Evolutionary conservation across 1,140 invertebrate genomes (phyloP).

Genomic region (Hylyphantes graminicola): DNA sequence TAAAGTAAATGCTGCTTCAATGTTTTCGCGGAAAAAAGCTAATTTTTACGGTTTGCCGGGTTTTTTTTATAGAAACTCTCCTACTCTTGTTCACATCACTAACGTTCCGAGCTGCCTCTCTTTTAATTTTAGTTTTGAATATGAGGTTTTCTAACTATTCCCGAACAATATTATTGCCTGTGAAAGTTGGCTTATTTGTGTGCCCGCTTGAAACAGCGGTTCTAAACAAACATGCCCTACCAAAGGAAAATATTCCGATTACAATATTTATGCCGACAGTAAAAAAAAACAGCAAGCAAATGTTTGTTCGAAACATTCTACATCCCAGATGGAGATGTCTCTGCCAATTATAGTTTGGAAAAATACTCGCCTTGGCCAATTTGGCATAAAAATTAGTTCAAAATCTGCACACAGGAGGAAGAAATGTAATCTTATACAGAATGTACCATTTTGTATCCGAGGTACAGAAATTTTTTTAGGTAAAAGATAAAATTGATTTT

Average conservation of each 20-base stretch:
- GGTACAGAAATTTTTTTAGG: too few relatives aligned
- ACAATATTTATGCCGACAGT: slow-evolving; percentile 39
- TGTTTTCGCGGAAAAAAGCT: too few relatives aligned
- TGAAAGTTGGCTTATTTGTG: slow-evolving; percentile 51
- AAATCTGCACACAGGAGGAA: too few relatives aligned
- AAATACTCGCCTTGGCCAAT: too few relatives aligned
- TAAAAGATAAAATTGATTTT: too few relatives aligned
- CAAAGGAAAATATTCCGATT: slow-evolving; percentile 21
- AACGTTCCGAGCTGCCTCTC: neutral
- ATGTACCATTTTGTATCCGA: too few relatives aligned
- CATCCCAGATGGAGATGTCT: slow-evolving; percentile 43
- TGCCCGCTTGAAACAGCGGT: slow-evolving; percentile 32
- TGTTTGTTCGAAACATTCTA: slow-evolving; percentile 39
- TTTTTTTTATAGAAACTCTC: neutral
- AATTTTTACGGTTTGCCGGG: too few relatives aligned
- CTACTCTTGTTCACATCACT: neutral
- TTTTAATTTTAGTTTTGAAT: neutral
- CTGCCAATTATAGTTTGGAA: too few relatives aligned
- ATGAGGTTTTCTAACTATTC: slow-evolving; percentile 18
- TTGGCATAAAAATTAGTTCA: too few relatives aligned
- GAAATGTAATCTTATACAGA: too few relatives aligned
- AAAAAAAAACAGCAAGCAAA: slow-evolving; percentile 54
- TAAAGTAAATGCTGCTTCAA: too few relatives aligned
- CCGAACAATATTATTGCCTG: slow-evolving; percentile 54
- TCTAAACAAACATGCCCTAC: slow-evolving; percentile 48